Evolutionary conservation across 2,888 invertebrate genomes (phyloP), one percentile per base, ranked within the genome.

Genomic region (Suillia variegata): DNA sequence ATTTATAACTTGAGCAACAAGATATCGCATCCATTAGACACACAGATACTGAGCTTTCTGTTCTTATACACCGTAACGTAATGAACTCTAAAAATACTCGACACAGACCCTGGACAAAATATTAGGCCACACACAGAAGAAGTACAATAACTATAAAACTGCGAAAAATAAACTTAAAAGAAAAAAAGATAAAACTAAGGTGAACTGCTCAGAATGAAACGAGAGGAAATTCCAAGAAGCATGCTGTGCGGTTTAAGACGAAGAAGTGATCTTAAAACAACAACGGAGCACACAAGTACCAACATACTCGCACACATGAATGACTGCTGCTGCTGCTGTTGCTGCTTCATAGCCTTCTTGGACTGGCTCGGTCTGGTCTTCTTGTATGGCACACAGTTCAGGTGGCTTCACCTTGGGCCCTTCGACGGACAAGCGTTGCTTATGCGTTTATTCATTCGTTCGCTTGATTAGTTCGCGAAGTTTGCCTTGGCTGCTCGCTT

Each of bases 341-440:
- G 6, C n/a, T 38, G 38, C 12, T 8, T 10, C 26, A 10, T 26
- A 6, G n/a, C n/a, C n/a, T 38, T 38, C 6, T 38, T 38, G 6
- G 38, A 38, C 38, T 38, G 38, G 38, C n/a, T 5, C 13, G 4
- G 10, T 38, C 38, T 38, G 13, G 38, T n/a, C 10, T 10, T 26
- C 6, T 10, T 26, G 26, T n/a, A n/a, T n/a, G 31, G 6, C 12
- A 12, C 38, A n/a, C 38, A 13, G 38, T 38, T 38, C 38, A 38
- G 38, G 38, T 38, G 38, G 6, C 38, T 38, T 38, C n/a, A 38
- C 38, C 38, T 38, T 38, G 38, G 38, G 38, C 38, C 31, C 31
- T 31, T 5, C 10, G 13, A 38, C 6, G 31, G 10, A 38, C n/a
- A n/a, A 8, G 31, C 38, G n/a, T 38, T 38, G 3, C 38, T 38